Evolutionary conservation across 2,113 vertebrate genomes (phyloP), one percentile per base, ranked within the genome.

Genomic region (Leptodactylus fuscus): DNA sequence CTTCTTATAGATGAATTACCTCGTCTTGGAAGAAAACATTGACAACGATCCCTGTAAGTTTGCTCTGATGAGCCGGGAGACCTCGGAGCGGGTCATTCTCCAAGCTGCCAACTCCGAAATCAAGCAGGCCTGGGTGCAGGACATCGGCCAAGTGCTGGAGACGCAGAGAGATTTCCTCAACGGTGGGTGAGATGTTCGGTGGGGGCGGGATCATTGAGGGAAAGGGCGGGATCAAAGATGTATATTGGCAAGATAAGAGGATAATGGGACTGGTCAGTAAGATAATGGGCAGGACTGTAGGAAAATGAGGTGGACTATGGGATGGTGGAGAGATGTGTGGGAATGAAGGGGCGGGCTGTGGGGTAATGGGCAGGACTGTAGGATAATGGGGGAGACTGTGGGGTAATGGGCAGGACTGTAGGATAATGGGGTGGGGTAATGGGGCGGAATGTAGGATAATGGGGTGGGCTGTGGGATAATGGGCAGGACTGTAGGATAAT

Each of bases 31-130:
- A 87, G 96, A 97, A 32, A 95, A 95, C 0, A 94, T 95, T 36
- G 98, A 99, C 55, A 97, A 92, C 1, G 98, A 99, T 87, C 97
- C 96, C 69, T 98, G 97, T 91, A 99, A 98, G 89, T 98, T 99
- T 60, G 95, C 97, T 10, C 87, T 99, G 87, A 92, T 94, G 83
- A 96, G 94, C 87, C 95, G 97, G 1, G 96, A 97, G 38, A 96
- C 96, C 1, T 94, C 97, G 0, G 98, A 99, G 46, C 93, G 95
- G 10, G 94, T 98, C 77, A 95, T 98, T 74, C 93, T 99, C 70
- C 98, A 99, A 89, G 97, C 98, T 0, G 97, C 98, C 88, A 99
- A 98, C 24, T 89, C 96, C 1, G 98, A 99, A 89, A 96, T 97
- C 90, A 97, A 97, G 0, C 98, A 97, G 90, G 93, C 97, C 89